phyloP scores from a whole-genome alignment of 2,113 vertebrate species.

The Lucifuga dentata region DNA sequence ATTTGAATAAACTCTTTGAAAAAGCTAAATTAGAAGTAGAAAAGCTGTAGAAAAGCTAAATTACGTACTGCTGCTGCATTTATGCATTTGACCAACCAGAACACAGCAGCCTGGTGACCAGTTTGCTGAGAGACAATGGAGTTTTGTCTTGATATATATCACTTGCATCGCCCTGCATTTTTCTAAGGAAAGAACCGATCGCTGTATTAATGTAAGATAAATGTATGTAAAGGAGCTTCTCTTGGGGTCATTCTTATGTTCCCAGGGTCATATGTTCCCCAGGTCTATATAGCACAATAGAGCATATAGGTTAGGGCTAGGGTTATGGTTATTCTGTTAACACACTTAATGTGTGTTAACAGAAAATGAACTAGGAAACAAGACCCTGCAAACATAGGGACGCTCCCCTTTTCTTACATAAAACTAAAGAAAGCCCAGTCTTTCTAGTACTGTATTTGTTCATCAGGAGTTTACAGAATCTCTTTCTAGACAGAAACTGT shows the following conservation, averaged over 20 bases:
- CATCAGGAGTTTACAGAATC: not conserved
- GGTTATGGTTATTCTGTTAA: too few species aligned
- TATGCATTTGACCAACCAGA: not conserved
- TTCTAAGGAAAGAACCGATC: not conserved
- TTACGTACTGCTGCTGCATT: slow-evolving; percentile 34
- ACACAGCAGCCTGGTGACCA: not conserved
- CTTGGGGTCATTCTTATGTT: too few species aligned
- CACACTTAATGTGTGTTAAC: too few species aligned
- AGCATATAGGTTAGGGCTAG: too few species aligned
- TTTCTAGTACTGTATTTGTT: slow-evolving; percentile 7
- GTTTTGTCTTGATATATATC: not conserved
- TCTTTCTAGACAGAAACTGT: not conserved
- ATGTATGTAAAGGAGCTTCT: slow-evolving; percentile 20
- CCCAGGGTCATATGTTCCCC: too few species aligned
- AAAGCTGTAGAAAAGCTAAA: too few species aligned
- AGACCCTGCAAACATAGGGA: too few species aligned
- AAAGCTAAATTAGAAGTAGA: too few species aligned
- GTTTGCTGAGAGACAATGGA: slow-evolving; percentile 2
- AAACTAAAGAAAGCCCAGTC: not conserved
- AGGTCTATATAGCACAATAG: too few species aligned
- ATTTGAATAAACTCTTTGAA: slow-evolving; percentile 25
- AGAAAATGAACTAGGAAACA: too few species aligned
- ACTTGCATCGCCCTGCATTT: not conserved
- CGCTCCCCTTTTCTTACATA: too few species aligned
- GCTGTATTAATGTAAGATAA: slow-evolving; percentile 3